A percentile compares a stretch with the other conserved stretches of the same genome.
Conservation (phyloP, 2,888 invertebrate species). For the Lucinisca nassula region DNA sequence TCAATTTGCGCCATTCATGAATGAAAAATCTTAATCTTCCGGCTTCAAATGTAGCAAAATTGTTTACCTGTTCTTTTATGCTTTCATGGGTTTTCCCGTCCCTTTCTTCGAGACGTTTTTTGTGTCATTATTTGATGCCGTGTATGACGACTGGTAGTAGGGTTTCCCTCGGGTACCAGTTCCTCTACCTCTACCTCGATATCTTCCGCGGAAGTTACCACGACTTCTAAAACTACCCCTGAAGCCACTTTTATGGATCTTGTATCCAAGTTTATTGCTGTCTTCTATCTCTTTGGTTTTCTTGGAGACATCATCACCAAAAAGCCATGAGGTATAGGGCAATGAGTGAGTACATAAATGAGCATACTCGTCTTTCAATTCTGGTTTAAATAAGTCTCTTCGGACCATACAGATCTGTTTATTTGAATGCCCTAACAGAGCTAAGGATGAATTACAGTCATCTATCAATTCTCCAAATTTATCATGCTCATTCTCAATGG, state of each 20-base stretch:
- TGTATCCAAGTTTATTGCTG: constrained; percentile 37
- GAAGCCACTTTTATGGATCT: background rate
- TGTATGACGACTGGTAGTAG: background rate
- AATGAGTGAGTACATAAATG: constrained; percentile 36
- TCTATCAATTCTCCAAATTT: constrained; percentile 28
- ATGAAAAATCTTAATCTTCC: constrained; percentile 36
- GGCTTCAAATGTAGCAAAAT: background rate
- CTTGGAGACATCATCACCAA: constrained; percentile 64
- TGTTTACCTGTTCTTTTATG: background rate
- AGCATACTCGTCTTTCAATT: constrained; percentile 25
- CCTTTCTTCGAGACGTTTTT: constrained; percentile 23
- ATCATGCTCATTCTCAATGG: constrained; percentile 10
- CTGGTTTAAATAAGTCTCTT: constrained; percentile 44
- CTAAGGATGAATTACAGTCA: constrained; percentile 27
- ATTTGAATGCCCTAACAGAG: constrained; percentile 60
- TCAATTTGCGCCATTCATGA: constrained; percentile 29
- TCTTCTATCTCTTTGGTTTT: constrained; percentile 58
- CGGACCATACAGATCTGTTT: constrained; percentile 44
- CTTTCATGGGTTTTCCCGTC: background rate
- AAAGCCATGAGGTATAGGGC: constrained; percentile 35
- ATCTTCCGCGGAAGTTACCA: background rate
- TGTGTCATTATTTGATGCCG: background rate
- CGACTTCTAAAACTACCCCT: background rate
- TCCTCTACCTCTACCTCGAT: background rate
- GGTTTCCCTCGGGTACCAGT: background rate